These are phyloP conservation scores for Salmo trutta DNA, from an alignment of 2,797 vertebrate genomes.

Conservation along the genomic window DNA sequence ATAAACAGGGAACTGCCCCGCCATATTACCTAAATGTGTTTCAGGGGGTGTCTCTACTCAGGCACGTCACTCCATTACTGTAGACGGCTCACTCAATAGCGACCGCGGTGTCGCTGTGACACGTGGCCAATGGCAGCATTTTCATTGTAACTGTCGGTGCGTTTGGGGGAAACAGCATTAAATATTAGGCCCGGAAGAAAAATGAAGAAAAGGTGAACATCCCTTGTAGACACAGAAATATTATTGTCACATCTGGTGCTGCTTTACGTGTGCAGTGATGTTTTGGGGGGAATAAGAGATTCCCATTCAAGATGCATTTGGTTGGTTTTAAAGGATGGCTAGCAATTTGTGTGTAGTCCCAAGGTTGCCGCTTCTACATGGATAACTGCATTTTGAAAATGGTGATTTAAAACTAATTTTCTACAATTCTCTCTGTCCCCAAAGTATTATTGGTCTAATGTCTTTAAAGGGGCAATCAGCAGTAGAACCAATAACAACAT, in stretches of 20 bases:
- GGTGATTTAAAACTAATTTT: not conserved
- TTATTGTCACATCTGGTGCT: conserved; percentile 22
- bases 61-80: conserved; percentile 71
- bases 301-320: not conserved
- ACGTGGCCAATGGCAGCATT: conserved; percentile 53
- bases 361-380: not conserved
- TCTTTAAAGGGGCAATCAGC: not conserved
- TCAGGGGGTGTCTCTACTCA: conserved; percentile 50
- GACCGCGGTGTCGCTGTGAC: conserved; percentile 40
- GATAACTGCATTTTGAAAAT: not conserved
- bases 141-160: conserved; percentile 49
- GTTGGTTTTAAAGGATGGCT: not conserved
- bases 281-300: not conserved
- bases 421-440: not conserved
- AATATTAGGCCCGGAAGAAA: conserved; percentile 50
- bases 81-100: conserved; percentile 59
- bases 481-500: too few relatives aligned
- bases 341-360: conserved; percentile 14
- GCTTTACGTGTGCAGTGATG: conserved; percentile 16
- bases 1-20: conserved; percentile 83
- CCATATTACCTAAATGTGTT: conserved; percentile 75
- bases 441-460: not conserved
- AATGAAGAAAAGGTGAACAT: conserved; percentile 49
- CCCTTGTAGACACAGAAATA: conserved; percentile 23
- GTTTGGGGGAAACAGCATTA: conserved; percentile 62